phyloP scores from a whole-genome alignment of 2,113 vertebrate genomes.

The Erythrolamprus reginae region DNA sequence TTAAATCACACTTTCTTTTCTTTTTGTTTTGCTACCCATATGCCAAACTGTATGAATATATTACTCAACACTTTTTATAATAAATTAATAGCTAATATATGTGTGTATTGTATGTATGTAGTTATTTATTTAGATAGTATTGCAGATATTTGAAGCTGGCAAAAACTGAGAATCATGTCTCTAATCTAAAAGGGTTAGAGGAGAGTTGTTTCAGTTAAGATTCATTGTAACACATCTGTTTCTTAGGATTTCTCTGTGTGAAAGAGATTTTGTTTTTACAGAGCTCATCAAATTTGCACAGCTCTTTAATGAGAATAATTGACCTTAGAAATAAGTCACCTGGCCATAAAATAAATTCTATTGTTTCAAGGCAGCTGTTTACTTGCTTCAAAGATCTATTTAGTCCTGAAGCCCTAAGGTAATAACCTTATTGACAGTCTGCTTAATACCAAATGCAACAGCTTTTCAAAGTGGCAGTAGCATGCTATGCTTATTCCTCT shows the following conservation, averaged over 20 bases:
- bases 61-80: background rate
- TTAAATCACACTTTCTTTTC: background rate
- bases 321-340: constrained; percentile 47
- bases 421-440: constrained; percentile 49
- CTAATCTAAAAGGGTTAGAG: constrained; percentile 22
- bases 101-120: too few species aligned
- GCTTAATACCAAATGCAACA: constrained; percentile 19
- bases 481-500: background rate
- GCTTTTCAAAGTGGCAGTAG: background rate
- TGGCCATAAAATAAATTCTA: constrained; percentile 46
- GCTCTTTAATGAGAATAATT: constrained; percentile 45
- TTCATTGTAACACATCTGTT: constrained; percentile 25
- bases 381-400: constrained; percentile 34
- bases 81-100: constrained; percentile 14
- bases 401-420: constrained; percentile 28
- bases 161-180: constrained; percentile 18
- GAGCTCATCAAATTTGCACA: constrained; percentile 53
- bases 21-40: background rate
- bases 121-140: background rate
- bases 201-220: constrained; percentile 39
- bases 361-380: constrained; percentile 40
- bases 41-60: constrained; percentile 16
- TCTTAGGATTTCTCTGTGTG: constrained; percentile 38
- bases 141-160: background rate
- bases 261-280: constrained; percentile 35